Evolutionary conservation across 2,888 invertebrate genomes (phyloP), one percentile per base, ranked within the genome.

Genomic region (Mycalesis mineus): DNA sequence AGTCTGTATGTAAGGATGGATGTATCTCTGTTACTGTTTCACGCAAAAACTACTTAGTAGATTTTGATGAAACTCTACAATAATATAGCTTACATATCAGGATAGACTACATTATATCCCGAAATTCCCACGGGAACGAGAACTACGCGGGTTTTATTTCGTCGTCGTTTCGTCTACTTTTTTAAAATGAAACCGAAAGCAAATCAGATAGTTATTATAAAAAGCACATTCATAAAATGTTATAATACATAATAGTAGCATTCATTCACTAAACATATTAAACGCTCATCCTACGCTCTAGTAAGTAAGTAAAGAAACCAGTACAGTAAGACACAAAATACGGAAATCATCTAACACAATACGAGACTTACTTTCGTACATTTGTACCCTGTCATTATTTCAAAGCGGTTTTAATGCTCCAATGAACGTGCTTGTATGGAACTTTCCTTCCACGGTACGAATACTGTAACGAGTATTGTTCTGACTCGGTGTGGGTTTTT

Each of bases 321-420:
- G 68, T 61, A 64, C 66, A 68, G 66, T 63, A 58, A 66, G 63
- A 65, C 63, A 64, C 65, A 63, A 63, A 52, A 52, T 59, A 65
- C 68, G 68, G 61, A 65, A 67, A 66, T 60, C 63, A 58, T 44
- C 63, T 64, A 66, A 65, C 53, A 81, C 82, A 80, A 81, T 78
- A 33, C 52, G 65, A 68, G 68, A 65, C 65, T 74, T 72, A 82
- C 86, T 85, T 86, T 85, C 86, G 77, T 79, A 74, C 72, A 79
- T 80, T 81, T 83, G 86, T 84, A 80, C 77, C 74, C 76, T 84
- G 84, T 81, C 84, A 82, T 82, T 78, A 79, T 71, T 71, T 76
- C 70, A 78, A 79, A 77, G 75, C 63, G 67, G 67, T 74, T 85
- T 84, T 83, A 80, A 83, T 80, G 86, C 76, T 77, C 77, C 78